Evolutionary conservation across 2,888 invertebrate species (phyloP).

Genomic region (Scaeva pyrastri): DNA sequence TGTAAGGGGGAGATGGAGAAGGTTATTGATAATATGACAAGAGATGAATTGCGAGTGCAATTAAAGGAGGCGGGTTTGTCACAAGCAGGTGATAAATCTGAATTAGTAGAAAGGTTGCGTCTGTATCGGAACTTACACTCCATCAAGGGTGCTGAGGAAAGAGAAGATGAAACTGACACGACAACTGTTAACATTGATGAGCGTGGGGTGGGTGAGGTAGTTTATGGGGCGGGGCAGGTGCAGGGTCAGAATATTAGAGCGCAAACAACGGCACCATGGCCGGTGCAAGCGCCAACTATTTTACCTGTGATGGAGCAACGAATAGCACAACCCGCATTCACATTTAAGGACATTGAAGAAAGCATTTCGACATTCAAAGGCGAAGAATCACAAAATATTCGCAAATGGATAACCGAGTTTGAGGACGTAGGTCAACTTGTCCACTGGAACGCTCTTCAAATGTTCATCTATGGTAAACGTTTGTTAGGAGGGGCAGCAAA

Average conservation of each 20-base stretch:
- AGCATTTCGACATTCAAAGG: not conserved
- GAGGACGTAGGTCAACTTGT: conserved; percentile 7
- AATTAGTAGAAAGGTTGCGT: not conserved
- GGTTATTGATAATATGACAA: not conserved
- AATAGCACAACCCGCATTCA: not conserved
- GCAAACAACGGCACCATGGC: not conserved
- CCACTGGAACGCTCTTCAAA: conserved; percentile 13
- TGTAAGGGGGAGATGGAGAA: conserved; percentile 11
- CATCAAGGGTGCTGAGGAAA: conserved; percentile 27
- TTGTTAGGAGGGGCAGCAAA: conserved; percentile 11
- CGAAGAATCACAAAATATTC: conserved; percentile 11
- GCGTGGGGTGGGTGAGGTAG: not conserved
- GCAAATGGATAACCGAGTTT: conserved; percentile 6
- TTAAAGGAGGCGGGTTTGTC: conserved; percentile 18
- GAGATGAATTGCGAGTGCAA: not conserved
- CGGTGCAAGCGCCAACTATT: not conserved
- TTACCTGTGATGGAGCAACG: not conserved
- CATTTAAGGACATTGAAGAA: not conserved
- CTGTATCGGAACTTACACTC: not conserved
- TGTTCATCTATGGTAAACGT: not conserved
- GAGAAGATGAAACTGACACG: not conserved
- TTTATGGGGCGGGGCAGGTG: not conserved
- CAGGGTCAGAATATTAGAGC: not conserved
- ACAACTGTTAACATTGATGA: not conserved
- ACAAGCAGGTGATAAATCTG: not conserved